These are phyloP conservation scores for Camptogramma bilineatum DNA, from an alignment of 2,888 invertebrate species.

Conservation along the genomic window DNA sequence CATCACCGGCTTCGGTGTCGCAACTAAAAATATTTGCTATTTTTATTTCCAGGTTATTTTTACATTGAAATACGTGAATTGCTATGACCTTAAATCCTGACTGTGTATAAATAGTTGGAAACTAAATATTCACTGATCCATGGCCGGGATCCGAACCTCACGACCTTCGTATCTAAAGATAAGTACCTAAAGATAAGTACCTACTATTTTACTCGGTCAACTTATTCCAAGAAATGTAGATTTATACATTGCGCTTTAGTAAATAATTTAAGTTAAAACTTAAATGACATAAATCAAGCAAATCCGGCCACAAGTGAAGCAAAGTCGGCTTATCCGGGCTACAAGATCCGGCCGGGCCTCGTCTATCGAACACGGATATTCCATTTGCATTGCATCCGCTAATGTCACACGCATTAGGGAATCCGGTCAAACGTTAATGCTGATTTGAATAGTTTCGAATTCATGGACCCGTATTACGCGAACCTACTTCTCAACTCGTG, in stretches of 20 bases:
- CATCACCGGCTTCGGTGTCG: neutral
- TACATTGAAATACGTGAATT: no score
- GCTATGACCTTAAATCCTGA: no score
- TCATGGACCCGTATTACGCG: neutral
- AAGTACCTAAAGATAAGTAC: no score
- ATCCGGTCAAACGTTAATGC: constrained; percentile 53
- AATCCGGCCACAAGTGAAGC: constrained; percentile 53
- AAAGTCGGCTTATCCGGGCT: constrained; percentile 61
- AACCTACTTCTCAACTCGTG: neutral
- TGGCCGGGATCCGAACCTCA: no score
- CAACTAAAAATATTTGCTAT: neutral
- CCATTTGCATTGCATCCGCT: constrained; percentile 70
- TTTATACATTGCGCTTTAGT: no score
- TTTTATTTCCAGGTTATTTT: neutral
- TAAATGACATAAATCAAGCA: constrained; percentile 45
- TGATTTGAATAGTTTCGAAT: constrained; percentile 31
- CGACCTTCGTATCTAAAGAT: no score
- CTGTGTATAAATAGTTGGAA: no score
- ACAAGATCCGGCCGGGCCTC: constrained; percentile 61
- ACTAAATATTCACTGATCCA: no score
- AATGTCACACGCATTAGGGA: constrained; percentile 52
- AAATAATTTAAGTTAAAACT: no score
- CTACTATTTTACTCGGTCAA: no score
- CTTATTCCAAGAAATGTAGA: no score
- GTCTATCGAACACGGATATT: constrained; percentile 73